Base-by-base conservation (phyloP, 2,888 invertebrate species). In the Pelosia muscerda region DNA sequence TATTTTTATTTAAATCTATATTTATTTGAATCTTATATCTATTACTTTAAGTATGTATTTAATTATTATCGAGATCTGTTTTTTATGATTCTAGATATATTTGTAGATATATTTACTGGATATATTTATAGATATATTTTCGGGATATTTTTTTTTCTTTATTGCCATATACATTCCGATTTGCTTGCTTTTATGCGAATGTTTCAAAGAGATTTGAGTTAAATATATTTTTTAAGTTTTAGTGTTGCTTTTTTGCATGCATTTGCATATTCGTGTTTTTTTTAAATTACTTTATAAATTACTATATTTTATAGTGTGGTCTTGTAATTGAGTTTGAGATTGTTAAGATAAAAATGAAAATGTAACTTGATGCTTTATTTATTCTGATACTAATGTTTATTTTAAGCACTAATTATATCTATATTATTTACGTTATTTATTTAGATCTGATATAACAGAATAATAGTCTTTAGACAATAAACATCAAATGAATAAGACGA, bases 151-250 rank as follows among this genome's bases (percentile, higher is more conserved):
- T 60, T 59, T 58, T 53, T 71, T 65, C 68, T 65, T 74, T 67
- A 38, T 63, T 38, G 57, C 31, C 25, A 55, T 65, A 69, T 73
- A 74, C 81, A 77, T 78, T 79, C 79, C 79, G 77, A 56, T 54
- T 67, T 63, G 65, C 69, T 69, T 71, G 73, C 72, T 79, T 77
- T 79, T 75, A 68, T 22, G 22, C 57, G 42, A 66, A 9, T 73
- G 60, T 62, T 68, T 78, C 60, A 65, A 70, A 56, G 58, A 42
- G 64, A 71, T 3, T 3, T 60, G 72, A 74, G 61, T 68, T 71
- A 59, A 23, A 3, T 23, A 55, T 55, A 10, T 23, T 23, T 54
- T 10, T 23, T 54, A n/a, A n/a, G n/a, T n/a, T n/a, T n/a, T n/a
- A n/a, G n/a, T n/a, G n/a, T n/a, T n/a, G n/a, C 1, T 34, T 34